Evolutionary conservation across 2,888 invertebrate genomes (phyloP).

Genomic region (Brenthis daphne): DNA sequence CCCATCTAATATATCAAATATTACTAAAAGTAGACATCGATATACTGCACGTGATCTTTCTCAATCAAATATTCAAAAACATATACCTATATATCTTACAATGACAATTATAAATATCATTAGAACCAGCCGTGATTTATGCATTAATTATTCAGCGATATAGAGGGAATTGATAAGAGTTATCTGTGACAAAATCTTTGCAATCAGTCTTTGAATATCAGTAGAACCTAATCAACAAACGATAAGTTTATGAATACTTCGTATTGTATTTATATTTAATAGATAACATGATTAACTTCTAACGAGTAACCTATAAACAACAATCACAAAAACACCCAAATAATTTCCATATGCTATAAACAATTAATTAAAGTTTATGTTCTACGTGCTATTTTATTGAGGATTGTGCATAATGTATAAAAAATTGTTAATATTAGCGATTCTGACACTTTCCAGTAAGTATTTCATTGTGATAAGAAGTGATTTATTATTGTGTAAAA

Average conservation of each 20-base stretch:
- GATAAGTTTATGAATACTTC: slow-evolving; percentile 30
- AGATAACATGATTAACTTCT: slow-evolving; percentile 24
- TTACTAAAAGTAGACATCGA: too few relatives aligned
- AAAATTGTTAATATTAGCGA: slow-evolving; percentile 5
- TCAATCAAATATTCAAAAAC: too few relatives aligned
- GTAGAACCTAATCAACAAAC: slow-evolving; percentile 17
- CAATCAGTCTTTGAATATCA: slow-evolving; percentile 50
- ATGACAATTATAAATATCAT: too few relatives aligned
- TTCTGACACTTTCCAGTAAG: slow-evolving; percentile 17
- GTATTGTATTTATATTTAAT: slow-evolving; percentile 25
- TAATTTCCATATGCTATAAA: neutral
- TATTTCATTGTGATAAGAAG: neutral
- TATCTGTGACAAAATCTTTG: slow-evolving; percentile 50
- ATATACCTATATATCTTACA: too few relatives aligned
- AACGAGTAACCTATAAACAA: slow-evolving; percentile 22
- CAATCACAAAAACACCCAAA: neutral
- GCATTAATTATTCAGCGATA: slow-evolving; percentile 4
- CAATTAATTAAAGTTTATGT: neutral
- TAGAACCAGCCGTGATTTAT: neutral
- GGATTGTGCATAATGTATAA: slow-evolving; percentile 17
- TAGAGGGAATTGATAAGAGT: slow-evolving; percentile 30
- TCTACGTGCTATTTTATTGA: neutral
- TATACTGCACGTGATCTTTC: too few relatives aligned
- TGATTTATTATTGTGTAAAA: neutral
- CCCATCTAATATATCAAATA: too few relatives aligned